Percentiles rank a stretch among this genome's conserved stretches.
These are phyloP conservation scores for Prolemur simus DNA, from an alignment of 2,113 vertebrate genomes.

Conservation along the genomic window DNA sequence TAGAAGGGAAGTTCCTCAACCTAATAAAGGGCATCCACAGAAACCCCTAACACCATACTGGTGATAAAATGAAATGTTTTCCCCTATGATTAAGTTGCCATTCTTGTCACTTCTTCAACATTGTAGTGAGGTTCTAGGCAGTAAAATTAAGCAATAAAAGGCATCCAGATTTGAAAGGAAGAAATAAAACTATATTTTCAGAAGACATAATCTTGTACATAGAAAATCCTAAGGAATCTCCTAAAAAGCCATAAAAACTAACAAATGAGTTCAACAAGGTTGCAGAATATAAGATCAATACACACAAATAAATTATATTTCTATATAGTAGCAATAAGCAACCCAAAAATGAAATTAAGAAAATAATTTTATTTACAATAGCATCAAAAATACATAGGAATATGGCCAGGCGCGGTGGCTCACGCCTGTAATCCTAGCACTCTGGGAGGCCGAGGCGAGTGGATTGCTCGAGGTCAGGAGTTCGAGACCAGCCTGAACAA, in stretches of 20 bases:
- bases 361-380: not conserved
- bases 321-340: not conserved
- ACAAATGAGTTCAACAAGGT: not conserved
- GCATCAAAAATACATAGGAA: not conserved
- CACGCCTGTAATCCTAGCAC: no score
- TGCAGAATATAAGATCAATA: not conserved
- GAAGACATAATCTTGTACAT: not conserved
- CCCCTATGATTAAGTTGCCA: not conserved
- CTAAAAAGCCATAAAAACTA: not conserved
- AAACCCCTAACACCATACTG: not conserved
- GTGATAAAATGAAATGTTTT: conserved; percentile 13
- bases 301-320: not conserved
- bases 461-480: no score
- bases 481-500: no score
- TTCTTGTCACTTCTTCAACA: conserved; percentile 2
- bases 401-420: no score
- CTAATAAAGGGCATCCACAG: not conserved
- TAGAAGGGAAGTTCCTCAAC: not conserved
- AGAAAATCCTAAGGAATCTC: not conserved
- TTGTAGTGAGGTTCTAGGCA: not conserved
- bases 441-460: no score
- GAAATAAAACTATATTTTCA: not conserved
- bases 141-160: not conserved
- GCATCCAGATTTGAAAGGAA: not conserved
- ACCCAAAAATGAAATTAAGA: not conserved